Evolutionary conservation across 2,797 vertebrate species (phyloP), one percentile per base, ranked within the genome.

Genomic region (Aulostomus chinensis): DNA sequence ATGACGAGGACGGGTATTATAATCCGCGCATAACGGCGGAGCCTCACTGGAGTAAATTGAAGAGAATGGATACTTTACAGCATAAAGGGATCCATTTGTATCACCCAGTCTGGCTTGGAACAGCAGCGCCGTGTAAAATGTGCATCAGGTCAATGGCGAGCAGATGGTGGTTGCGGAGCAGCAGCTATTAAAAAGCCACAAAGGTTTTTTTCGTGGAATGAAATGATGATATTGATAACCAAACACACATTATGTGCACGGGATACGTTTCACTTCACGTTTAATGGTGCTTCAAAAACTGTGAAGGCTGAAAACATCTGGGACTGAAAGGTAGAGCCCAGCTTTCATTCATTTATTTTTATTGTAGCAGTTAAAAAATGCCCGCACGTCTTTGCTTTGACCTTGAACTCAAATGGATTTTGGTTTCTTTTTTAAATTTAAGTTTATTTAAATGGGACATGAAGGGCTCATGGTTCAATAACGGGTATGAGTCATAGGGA

Each of bases 151-250:
- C 76, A 81, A 66, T 53, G 52, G 57, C 59, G 9, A 65, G 57
- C 83, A 84, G 81, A 83, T 79, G 81, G 83, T 38, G 67, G 65
- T 59, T 54, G 58, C 37, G 60, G 33, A 72, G 54, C 61, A 51
- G 45, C 41, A 15, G 64, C 65, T 69, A 76, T 76, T 81, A 85
- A 70, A 78, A 79, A 77, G 58, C 70, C 78, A 68, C 76, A 66
- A 60, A 59, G 58, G 58, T 68, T 72, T 22, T 11, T 62, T 31
- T 52, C 22, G 0, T 70, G 49, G 64, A 80, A 79, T 65, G 18
- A 68, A 83, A 69, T 16, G 35, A 25, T 38, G 46, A 51, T 58
- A 76, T 71, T 58, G 66, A 73, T 73, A 68, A 73, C 42, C 49
- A 47, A 68, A 73, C 67, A 30, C 17, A 38, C 31, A 57, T 36